A percentile compares a stretch with the other conserved stretches of the same genome.
Conservation (phyloP, 2,888 invertebrate species). For the Phymatocera aterrima region DNA sequence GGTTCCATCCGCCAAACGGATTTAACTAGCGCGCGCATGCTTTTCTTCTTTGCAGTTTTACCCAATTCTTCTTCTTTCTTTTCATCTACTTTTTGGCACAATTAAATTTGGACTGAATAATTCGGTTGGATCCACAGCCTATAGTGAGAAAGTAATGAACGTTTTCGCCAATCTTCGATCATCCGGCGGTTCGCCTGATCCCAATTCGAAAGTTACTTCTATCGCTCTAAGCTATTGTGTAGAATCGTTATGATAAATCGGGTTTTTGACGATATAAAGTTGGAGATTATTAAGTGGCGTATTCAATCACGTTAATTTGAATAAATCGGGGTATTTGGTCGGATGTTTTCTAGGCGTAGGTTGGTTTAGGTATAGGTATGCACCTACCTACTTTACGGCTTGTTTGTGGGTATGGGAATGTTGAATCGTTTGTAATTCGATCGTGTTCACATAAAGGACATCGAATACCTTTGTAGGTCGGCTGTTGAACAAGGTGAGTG, state of each 20-base stretch:
- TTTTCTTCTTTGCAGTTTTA: too few relatives aligned
- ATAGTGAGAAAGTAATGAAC: too few relatives aligned
- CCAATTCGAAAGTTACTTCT: too few relatives aligned
- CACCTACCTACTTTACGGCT: not conserved
- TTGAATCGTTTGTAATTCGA: constrained; percentile 38
- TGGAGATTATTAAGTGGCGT: not conserved
- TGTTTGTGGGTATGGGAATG: constrained; percentile 14
- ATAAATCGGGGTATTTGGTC: not conserved
- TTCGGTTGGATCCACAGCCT: too few relatives aligned
- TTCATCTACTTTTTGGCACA: too few relatives aligned
- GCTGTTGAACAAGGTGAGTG: constrained; percentile 18
- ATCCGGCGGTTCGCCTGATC: too few relatives aligned
- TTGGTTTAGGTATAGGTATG: too few relatives aligned
- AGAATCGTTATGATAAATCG: too few relatives aligned
- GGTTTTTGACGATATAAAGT: not conserved
- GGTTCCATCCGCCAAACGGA: not conserved
- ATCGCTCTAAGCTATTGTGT: too few relatives aligned
- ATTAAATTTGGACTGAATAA: too few relatives aligned
- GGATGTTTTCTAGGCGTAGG: constrained; percentile 1
- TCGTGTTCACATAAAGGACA: constrained; percentile 41
- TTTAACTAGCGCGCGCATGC: not conserved
- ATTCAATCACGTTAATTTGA: constrained; percentile 2
- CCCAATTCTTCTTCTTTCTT: too few relatives aligned
- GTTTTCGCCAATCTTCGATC: too few relatives aligned
- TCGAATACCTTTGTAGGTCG: constrained; percentile 44